These are phyloP conservation scores for Hippasteria phrygiana DNA, from an alignment of 53 echinoderm and acorn worm genomes.

Conservation along the genomic window DNA sequence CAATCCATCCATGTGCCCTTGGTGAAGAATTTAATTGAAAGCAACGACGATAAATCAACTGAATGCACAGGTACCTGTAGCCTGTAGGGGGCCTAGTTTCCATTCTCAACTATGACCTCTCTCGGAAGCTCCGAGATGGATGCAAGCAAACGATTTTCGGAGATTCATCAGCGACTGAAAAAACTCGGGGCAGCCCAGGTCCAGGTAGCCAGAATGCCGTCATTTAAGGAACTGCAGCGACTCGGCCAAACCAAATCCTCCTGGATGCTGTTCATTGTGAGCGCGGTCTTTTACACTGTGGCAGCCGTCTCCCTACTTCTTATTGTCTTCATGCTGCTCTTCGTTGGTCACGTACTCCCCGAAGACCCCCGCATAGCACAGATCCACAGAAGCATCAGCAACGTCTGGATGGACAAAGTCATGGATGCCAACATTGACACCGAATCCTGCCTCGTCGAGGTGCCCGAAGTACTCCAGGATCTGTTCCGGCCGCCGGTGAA, in stretches of 20 bases:
- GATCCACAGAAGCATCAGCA: slow-evolving; percentile 57
- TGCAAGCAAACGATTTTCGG: slow-evolving; percentile 13
- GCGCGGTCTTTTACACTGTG: neutral
- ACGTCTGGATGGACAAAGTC: slow-evolving; percentile 60
- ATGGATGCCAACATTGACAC: slow-evolving; percentile 53
- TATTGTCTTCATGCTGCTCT: slow-evolving; percentile 10
- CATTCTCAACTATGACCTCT: neutral
- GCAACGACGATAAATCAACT: too few species aligned
- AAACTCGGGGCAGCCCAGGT: slow-evolving; percentile 8
- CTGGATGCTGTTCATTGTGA: neutral
- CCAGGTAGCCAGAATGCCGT: slow-evolving; percentile 3
- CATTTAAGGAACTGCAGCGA: slow-evolving; percentile 27
- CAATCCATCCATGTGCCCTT: too few species aligned
- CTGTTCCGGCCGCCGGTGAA: slow-evolving; percentile 86
- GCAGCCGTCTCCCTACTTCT: neutral
- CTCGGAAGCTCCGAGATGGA: neutral
- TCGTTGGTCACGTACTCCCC: slow-evolving; percentile 11
- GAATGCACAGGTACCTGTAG: too few species aligned
- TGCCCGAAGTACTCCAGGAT: slow-evolving; percentile 73
- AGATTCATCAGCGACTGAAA: slow-evolving; percentile 40
- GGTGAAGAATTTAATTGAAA: too few species aligned
- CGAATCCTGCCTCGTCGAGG: slow-evolving; percentile 72
- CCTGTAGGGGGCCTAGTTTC: neutral
- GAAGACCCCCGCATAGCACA: slow-evolving; percentile 37
- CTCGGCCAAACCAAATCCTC: neutral